These are phyloP conservation scores for Pachycephala philippinensis DNA, from an alignment of 2,113 vertebrate genomes.

Conservation along the genomic window DNA sequence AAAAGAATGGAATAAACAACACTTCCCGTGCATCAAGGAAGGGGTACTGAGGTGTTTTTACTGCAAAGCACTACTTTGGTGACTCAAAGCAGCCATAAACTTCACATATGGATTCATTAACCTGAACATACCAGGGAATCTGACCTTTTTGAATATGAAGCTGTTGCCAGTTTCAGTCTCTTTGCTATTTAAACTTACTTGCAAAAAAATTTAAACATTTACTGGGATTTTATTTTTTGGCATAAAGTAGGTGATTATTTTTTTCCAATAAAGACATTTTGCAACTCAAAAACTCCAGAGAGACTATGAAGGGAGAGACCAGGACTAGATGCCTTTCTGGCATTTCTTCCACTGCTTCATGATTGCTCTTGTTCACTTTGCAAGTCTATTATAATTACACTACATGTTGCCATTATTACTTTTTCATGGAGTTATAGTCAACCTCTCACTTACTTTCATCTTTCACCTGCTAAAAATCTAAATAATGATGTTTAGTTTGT, in stretches of 20 bases:
- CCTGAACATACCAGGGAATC: background rate
- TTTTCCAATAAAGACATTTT: background rate
- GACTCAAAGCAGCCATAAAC: slow-evolving; percentile 3
- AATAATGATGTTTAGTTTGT: background rate
- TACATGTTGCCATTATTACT: background rate
- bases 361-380: background rate
- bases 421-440: background rate
- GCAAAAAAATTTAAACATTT: background rate
- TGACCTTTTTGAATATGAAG: background rate
- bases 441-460: background rate
- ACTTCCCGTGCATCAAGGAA: background rate
- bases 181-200: background rate
- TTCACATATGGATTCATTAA: background rate
- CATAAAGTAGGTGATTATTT: background rate
- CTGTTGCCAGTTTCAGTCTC: background rate
- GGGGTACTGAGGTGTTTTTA: background rate
- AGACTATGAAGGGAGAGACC: background rate
- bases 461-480: background rate
- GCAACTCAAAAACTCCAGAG: background rate
- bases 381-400: background rate
- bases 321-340: background rate
- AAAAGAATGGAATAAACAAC: background rate
- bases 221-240: background rate
- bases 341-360: background rate
- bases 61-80: background rate